phyloP scores from a whole-genome alignment of 2,113 vertebrate species.

The Pelusios castaneus region DNA sequence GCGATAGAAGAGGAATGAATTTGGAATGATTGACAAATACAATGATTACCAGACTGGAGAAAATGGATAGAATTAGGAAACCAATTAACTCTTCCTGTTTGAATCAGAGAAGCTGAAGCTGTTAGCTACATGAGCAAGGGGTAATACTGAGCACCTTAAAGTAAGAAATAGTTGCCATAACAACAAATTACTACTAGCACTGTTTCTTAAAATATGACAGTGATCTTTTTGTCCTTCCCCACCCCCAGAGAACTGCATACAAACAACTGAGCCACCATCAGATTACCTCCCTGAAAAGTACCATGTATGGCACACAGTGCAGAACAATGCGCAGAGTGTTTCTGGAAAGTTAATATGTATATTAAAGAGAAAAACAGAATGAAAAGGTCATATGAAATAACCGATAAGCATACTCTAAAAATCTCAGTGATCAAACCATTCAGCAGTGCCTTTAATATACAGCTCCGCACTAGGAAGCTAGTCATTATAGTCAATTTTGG shows the following conservation, averaged over 20 bases:
- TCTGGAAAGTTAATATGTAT: not conserved
- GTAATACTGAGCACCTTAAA: not conserved
- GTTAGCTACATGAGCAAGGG: not conserved
- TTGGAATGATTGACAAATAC: not conserved
- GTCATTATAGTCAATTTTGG: not conserved
- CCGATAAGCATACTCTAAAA: not conserved
- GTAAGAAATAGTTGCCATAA: not conserved
- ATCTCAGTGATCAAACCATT: not conserved
- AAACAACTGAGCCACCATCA: not conserved
- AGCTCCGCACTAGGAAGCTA: not conserved
- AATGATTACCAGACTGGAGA: not conserved
- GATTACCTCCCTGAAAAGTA: not conserved
- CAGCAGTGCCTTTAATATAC: rapidly evolving
- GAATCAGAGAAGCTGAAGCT: not conserved
- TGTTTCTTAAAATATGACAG: not conserved
- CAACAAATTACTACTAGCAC: not conserved
- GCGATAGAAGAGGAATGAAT: not conserved
- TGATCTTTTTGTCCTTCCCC: not conserved
- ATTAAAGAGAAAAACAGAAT: not conserved
- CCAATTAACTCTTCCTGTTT: not conserved
- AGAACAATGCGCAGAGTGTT: not conserved
- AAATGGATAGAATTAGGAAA: not conserved
- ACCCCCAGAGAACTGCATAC: not conserved
- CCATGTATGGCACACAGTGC: not conserved
- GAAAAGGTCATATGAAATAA: not conserved